Conservation (phyloP, 2,113 vertebrate genomes). For the Mustelus asterias region DNA sequence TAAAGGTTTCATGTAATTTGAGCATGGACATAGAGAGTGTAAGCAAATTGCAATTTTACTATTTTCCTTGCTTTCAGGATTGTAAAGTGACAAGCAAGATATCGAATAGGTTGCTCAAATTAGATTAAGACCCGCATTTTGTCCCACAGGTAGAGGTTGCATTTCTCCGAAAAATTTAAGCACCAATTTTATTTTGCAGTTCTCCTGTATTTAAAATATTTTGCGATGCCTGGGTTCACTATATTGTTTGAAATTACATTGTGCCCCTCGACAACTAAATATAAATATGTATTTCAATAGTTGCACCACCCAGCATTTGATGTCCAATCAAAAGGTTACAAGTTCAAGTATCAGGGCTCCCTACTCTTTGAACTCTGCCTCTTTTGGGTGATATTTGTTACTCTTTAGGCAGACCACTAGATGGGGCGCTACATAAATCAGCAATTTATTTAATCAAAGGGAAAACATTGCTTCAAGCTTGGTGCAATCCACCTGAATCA, state of each 20-base stretch:
- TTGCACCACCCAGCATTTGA: background rate
- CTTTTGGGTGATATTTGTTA: slow-evolving; percentile 13
- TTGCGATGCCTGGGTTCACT: background rate
- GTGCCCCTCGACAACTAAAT: background rate
- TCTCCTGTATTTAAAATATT: background rate
- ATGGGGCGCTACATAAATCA: slow-evolving; percentile 22
- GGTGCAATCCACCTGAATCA: background rate
- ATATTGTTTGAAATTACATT: background rate
- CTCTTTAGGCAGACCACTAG: slow-evolving; percentile 19
- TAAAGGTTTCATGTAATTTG: background rate
- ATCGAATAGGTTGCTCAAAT: background rate
- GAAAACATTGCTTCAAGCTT: background rate
- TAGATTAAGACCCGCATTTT: background rate
- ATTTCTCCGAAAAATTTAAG: background rate
- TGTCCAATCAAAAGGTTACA: background rate
- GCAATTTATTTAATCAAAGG: slow-evolving; percentile 19
- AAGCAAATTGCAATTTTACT: background rate
- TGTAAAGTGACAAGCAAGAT: background rate
- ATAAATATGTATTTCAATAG: slow-evolving; percentile 1
- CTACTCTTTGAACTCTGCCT: background rate
- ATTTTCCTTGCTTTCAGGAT: background rate
- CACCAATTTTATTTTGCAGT: background rate
- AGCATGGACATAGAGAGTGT: background rate
- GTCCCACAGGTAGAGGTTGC: background rate
- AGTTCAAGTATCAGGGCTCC: slow-evolving; percentile 24